A percentile compares a stretch with the other conserved stretches of the same genome.
Evolutionary conservation across 2,113 vertebrate genomes (phyloP).

Genomic region (Arvicanthis niloticus): DNA sequence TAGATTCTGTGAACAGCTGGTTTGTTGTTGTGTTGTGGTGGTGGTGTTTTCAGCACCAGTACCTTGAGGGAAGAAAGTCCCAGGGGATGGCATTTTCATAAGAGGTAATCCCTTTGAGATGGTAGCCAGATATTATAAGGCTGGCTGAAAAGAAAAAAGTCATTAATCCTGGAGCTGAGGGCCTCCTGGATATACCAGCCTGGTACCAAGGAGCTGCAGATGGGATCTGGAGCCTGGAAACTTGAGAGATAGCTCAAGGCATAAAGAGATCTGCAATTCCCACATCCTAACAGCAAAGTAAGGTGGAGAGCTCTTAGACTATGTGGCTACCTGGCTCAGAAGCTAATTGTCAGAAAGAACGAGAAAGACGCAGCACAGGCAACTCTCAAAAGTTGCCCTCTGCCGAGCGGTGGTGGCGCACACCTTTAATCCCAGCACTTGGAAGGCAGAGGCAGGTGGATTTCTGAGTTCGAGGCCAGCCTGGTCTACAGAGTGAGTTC

Average conservation of each 20-base stretch:
- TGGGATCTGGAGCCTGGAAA: neutral
- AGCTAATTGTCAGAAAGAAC: neutral
- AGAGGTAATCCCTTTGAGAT: slow-evolving; percentile 5
- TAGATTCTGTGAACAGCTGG: neutral
- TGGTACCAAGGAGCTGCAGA: neutral
- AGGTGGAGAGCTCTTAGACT: neutral
- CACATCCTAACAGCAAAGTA: neutral
- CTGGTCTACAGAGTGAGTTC: no score
- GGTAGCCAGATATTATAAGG: neutral
- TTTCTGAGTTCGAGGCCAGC: no score
- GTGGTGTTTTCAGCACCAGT: neutral
- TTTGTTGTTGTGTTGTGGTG: neutral
- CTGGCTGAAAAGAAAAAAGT: neutral
- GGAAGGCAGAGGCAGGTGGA: no score
- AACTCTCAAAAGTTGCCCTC: neutral
- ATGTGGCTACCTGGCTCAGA: neutral
- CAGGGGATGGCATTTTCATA: neutral
- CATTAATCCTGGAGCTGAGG: neutral
- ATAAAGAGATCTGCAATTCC: neutral
- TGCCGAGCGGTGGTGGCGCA: no score
- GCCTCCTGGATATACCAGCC: neutral
- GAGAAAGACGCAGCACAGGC: neutral
- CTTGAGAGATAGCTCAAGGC: no score
- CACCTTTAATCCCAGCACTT: no score
- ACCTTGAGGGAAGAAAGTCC: neutral